A percentile compares a stretch with the other conserved stretches of the same genome.
Conservation (phyloP, 2,888 invertebrate genomes). For the Stenotaenia linearis region DNA sequence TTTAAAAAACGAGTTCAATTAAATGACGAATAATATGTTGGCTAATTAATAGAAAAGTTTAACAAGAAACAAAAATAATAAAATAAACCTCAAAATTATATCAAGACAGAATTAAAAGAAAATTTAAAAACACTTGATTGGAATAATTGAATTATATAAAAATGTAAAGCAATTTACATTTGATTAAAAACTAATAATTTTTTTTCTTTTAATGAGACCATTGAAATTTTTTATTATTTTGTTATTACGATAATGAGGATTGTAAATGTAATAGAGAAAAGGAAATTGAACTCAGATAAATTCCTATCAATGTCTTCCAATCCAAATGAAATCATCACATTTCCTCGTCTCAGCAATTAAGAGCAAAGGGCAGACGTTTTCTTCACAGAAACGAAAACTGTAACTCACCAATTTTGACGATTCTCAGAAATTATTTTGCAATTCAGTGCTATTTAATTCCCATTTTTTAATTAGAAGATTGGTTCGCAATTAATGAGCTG, state of each 20-base stretch:
- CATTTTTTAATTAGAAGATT: no score
- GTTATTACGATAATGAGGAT: not conserved
- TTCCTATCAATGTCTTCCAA: not conserved
- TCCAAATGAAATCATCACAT: conserved; percentile 3
- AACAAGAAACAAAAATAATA: no score
- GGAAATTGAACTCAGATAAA: not conserved
- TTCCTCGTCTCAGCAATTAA: not conserved
- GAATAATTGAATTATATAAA: no score
- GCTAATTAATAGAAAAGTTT: no score
- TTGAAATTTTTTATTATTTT: not conserved
- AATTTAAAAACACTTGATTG: no score
- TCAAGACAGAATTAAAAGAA: no score
- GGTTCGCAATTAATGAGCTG: no score
- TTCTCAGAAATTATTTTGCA: not conserved
- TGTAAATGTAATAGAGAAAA: not conserved
- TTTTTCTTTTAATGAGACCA: not conserved
- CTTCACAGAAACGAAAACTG: not conserved
- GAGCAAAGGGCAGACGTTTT: not conserved
- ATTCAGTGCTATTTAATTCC: not conserved
- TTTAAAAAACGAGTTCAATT: no score
- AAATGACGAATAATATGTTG: no score
- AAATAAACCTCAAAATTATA: no score
- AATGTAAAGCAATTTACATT: no score
- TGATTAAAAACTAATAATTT: no score
- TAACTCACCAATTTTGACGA: not conserved